Evolutionary conservation across 2,888 invertebrate genomes (phyloP), one percentile per base, ranked within the genome.

Genomic region (Polyommatus icarus): DNA sequence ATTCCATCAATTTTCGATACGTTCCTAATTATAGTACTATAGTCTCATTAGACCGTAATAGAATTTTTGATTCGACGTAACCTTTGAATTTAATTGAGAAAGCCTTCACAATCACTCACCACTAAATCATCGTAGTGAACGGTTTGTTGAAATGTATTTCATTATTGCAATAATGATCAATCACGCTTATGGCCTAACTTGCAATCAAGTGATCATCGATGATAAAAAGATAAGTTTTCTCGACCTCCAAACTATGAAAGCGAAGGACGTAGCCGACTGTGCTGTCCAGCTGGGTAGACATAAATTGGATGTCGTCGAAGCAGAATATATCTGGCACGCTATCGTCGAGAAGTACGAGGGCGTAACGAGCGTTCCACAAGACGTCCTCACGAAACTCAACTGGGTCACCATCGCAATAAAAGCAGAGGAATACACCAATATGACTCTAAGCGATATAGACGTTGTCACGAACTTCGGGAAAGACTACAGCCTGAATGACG

Each of bases 391-490:
- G 80, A 81, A 84, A 12, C 87, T 95, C 0, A 92, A 92, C 79
- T 95, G 94, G 94, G 87, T 94, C 6, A 90, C 92, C 0, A 84
- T 88, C 1, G 95, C 94, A 0, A 88, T 95, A 24, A 87, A 89
- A 0, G 87, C 91, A 0, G 89, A 91, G 12, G 95, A 95, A 46
- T 92, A 95, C 76, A 81, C 81, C 1, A 95, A 95, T 81, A 87
- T 95, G 0, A 94, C 95, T 0, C 83, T 95, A 12, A 89, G 88
- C 77, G 91, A 90, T 77, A 92, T 95, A 6, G 95, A 95, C 36
- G 91, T 95, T 0, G 89, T 96, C 10, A 88, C 92, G 79, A 95
- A 95, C 72, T 95, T 96, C 83, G 95, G 95, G 4, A 82, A 90
- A 0, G 91, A 94, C 82, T 94, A 93, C 80, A 87, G 91, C 71